Conservation (phyloP, 64 coral and sea anemone species). For the Hydrozoanthus tunicans region DNA sequence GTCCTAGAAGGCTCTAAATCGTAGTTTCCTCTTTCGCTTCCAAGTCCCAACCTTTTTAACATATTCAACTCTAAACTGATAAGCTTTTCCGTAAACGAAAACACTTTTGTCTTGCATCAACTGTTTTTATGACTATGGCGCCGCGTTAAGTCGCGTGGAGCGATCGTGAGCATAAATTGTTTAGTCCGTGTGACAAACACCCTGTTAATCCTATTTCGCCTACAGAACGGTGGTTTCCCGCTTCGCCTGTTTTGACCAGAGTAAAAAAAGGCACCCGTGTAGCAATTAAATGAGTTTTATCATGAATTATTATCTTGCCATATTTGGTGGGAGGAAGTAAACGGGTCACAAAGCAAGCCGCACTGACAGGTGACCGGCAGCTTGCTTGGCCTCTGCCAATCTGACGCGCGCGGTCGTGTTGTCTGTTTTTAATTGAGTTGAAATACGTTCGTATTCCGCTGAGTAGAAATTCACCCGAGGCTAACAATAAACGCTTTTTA, state of each 20-base stretch:
- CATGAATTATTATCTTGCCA: background rate
- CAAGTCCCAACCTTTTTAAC: conserved; percentile 53
- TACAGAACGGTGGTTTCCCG: conserved; percentile 13
- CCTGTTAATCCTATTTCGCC: background rate
- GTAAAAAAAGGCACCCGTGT: conserved; percentile 8
- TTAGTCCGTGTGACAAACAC: background rate
- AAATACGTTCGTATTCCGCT: too few relatives aligned
- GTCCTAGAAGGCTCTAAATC: conserved; percentile 67
- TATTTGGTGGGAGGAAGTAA: conserved; percentile 29
- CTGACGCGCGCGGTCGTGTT: too few relatives aligned
- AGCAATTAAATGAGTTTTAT: background rate
- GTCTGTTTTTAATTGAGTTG: too few relatives aligned
- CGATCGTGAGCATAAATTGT: background rate
- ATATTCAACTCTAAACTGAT: conserved; percentile 19
- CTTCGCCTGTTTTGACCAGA: background rate
- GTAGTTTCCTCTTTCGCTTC: conserved; percentile 63
- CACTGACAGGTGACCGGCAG: background rate
- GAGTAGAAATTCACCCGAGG: too few relatives aligned
- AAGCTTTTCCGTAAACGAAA: background rate
- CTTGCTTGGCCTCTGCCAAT: too few relatives aligned
- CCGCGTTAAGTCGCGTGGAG: background rate
- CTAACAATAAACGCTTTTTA: too few relatives aligned
- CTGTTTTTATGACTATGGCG: background rate
- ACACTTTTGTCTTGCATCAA: conserved; percentile 2
- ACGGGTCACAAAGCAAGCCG: too few relatives aligned